Evolutionary conservation across 2,113 vertebrate species (phyloP).

Genomic region (Muntiacus muntjak): DNA sequence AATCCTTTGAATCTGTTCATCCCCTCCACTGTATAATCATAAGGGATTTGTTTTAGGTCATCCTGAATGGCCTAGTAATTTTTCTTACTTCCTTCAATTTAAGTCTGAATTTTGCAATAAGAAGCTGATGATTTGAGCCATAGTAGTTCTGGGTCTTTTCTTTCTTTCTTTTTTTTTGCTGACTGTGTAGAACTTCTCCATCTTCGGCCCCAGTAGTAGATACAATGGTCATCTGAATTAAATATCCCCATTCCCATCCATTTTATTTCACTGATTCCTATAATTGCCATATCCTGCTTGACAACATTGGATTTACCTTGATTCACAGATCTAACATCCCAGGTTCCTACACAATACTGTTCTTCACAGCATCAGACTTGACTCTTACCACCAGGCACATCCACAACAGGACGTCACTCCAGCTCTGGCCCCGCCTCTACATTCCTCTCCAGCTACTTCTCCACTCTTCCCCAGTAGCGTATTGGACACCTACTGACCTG

Average conservation of each 20-base stretch:
- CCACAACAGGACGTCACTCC: not conserved
- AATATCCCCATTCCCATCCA: not conserved
- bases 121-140: not conserved
- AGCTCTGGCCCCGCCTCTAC: not conserved
- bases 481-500: not conserved
- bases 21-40: not conserved
- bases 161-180: not conserved
- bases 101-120: not conserved
- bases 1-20: not conserved
- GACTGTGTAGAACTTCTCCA: not conserved
- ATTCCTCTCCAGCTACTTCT: not conserved
- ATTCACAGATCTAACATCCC: not conserved
- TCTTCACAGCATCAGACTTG: not conserved
- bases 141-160: not conserved
- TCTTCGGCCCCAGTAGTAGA: not conserved
- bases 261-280: not conserved
- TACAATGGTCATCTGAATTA: not conserved
- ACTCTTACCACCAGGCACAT: not conserved
- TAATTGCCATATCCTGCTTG: not conserved
- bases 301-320: not conserved
- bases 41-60: not conserved
- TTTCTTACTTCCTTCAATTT: not conserved
- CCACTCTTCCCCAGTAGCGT: not conserved
- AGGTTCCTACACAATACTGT: not conserved
- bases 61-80: too few species aligned